Percentiles rank a stretch among this genome's conserved stretches.
Evolutionary conservation across 2,113 vertebrate genomes (phyloP).

Genomic region (Cromileptes altivelis): DNA sequence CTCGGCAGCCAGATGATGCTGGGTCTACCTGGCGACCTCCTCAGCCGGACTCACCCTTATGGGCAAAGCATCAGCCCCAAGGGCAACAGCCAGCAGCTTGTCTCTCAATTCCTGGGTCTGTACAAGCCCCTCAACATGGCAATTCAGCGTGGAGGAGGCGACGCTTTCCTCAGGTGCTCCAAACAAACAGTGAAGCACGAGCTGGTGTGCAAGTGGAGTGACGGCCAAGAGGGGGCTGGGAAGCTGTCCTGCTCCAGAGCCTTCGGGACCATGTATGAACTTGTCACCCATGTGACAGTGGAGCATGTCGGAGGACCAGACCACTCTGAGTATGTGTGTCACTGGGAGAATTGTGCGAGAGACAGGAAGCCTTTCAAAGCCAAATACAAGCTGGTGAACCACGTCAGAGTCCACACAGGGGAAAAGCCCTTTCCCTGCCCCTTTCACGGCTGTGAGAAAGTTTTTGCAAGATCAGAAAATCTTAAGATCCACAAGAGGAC

Average conservation of each 20-base stretch:
- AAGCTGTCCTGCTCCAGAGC: constrained; percentile 82
- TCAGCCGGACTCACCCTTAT: constrained; percentile 76
- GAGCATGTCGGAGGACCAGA: constrained; percentile 86
- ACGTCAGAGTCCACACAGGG: constrained; percentile 81
- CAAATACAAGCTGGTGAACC: constrained; percentile 85
- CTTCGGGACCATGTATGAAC: constrained; percentile 86
- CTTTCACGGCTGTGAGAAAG: constrained; percentile 83
- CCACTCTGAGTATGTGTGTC: constrained; percentile 83
- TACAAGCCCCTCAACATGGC: constrained; percentile 82
- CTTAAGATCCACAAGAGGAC: constrained; percentile 88
- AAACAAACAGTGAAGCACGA: constrained; percentile 79
- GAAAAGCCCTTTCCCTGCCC: constrained; percentile 81
- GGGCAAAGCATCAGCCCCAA: constrained; percentile 68
- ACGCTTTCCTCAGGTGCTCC: constrained; percentile 78
- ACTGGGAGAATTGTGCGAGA: constrained; percentile 79
- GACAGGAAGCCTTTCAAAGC: constrained; percentile 81
- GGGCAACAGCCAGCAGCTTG: constrained; percentile 83
- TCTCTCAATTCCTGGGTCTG: constrained; percentile 79
- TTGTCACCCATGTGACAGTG: constrained; percentile 86
- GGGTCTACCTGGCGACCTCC: constrained; percentile 77
- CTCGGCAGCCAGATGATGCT: constrained; percentile 81
- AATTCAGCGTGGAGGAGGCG: constrained; percentile 75
- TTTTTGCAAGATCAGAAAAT: constrained; percentile 86
- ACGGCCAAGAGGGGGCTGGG: constrained; percentile 77
- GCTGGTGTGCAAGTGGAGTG: constrained; percentile 86